Percentiles rank a stretch among this genome's conserved stretches.
These are phyloP conservation scores for Scrobipalpa atriplicella DNA, from an alignment of 2,888 invertebrate genomes.

Conservation along the genomic window DNA sequence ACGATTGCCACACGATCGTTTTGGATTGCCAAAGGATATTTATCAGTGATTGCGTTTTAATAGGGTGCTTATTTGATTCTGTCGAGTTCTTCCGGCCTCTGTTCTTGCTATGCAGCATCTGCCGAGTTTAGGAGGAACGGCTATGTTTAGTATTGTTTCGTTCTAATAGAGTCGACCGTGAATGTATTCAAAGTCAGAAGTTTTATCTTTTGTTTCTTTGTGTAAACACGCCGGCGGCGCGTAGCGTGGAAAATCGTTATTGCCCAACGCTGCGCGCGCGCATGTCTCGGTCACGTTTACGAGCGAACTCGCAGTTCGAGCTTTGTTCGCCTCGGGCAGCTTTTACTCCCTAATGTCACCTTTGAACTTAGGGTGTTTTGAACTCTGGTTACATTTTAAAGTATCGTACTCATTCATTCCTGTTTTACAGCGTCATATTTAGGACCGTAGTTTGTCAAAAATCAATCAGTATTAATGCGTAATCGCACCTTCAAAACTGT, in stretches of 20 bases:
- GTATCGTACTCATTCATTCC: background rate
- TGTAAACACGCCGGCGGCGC: conserved; percentile 44
- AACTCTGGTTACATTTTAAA: background rate
- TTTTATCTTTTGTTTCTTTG: conserved; percentile 44
- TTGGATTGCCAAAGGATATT: conserved; percentile 13
- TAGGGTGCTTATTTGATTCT: background rate
- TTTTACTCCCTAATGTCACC: conserved; percentile 52
- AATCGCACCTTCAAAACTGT: background rate
- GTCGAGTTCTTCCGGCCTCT: background rate
- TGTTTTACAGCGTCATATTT: background rate
- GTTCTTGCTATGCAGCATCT: background rate
- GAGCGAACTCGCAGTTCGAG: conserved; percentile 35
- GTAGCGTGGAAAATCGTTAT: conserved; percentile 61
- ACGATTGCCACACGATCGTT: conserved; percentile 13
- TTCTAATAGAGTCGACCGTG: conserved; percentile 15
- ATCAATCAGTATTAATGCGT: background rate
- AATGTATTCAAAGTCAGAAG: conserved; percentile 34
- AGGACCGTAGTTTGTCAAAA: too few species aligned
- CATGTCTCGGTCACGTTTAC: conserved; percentile 54
- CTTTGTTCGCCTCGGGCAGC: conserved; percentile 55
- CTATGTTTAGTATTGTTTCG: background rate
- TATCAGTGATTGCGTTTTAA: background rate
- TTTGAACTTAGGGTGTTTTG: conserved; percentile 43
- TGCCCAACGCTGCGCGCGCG: conserved; percentile 54
- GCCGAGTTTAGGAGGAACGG: background rate